Evolutionary conservation across 2,113 vertebrate species (phyloP).

Genomic region (pig (Sus scrofa)): DNA sequence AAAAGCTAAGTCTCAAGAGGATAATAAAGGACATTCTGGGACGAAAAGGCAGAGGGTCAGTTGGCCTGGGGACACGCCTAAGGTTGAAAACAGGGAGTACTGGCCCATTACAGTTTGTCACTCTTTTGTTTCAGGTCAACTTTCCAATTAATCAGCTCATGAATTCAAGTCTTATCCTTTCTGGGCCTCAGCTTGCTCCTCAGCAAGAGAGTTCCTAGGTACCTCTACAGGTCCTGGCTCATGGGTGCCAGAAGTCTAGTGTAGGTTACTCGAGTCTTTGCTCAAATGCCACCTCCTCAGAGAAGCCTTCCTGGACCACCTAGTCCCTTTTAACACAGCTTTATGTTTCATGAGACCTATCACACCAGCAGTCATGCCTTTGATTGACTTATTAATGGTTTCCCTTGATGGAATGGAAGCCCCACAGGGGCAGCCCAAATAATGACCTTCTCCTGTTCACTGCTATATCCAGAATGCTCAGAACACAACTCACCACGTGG

Average conservation of each 20-base stretch:
- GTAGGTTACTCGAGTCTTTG: background rate
- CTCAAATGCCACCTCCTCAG: constrained; percentile 27
- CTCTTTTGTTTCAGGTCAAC: background rate
- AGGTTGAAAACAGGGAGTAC: background rate
- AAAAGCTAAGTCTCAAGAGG: background rate
- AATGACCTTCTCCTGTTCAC: background rate
- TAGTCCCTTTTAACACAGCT: background rate
- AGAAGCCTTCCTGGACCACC: background rate
- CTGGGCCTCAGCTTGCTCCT: background rate
- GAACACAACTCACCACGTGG: background rate
- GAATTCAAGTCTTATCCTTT: background rate
- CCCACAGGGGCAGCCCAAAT: background rate
- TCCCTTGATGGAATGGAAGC: background rate
- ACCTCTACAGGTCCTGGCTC: background rate
- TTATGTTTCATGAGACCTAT: background rate
- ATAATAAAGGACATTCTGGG: background rate
- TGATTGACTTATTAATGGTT: background rate
- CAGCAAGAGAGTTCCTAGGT: background rate
- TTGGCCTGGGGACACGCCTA: background rate
- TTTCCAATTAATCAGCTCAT: background rate
- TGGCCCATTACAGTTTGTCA: background rate
- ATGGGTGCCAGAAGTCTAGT: background rate
- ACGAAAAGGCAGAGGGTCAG: background rate
- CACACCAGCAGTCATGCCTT: background rate
- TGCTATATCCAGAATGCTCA: background rate